phyloP scores from a whole-genome alignment of 2,888 invertebrate species.

The Hypomecis punctinalis region DNA sequence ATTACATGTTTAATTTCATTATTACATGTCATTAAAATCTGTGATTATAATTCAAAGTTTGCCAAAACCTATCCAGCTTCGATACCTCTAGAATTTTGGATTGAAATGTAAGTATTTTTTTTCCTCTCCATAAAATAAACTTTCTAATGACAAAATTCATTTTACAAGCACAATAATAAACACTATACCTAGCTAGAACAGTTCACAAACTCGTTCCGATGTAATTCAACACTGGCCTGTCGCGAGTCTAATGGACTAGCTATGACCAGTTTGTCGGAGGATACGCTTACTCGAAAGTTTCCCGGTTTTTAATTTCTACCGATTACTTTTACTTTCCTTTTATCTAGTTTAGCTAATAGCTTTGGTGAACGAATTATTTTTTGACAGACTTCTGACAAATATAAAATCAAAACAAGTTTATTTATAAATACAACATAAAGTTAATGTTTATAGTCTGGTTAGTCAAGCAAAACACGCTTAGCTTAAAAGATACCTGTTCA shows the following conservation, averaged over 20 bases:
- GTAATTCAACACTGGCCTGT: constrained; percentile 17
- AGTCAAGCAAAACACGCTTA: too few relatives aligned
- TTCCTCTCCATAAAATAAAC: not conserved
- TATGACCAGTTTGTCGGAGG: constrained; percentile 16
- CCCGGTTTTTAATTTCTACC: constrained; percentile 6
- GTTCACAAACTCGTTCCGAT: constrained; percentile 11
- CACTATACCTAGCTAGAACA: not conserved
- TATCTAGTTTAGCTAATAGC: not conserved
- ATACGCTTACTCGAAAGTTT: constrained; percentile 19
- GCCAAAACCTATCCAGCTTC: too few relatives aligned
- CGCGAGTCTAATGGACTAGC: constrained; percentile 18
- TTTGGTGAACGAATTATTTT: not conserved
- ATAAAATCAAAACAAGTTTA: not conserved
- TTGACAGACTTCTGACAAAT: not conserved
- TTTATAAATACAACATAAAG: too few relatives aligned
- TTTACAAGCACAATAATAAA: not conserved
- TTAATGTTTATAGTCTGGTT: too few relatives aligned
- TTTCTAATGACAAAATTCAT: constrained; percentile 15
- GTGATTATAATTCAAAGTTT: too few relatives aligned
- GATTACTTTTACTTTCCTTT: constrained; percentile 11
- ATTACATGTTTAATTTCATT: too few relatives aligned
- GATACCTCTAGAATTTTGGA: too few relatives aligned
- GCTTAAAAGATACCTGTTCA: too few relatives aligned
- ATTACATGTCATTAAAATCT: too few relatives aligned
- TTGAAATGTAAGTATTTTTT: too few relatives aligned